These are phyloP conservation scores for Cordylochernes scorpioides DNA, from an alignment of 2,888 invertebrate genomes.

Conservation along the genomic window DNA sequence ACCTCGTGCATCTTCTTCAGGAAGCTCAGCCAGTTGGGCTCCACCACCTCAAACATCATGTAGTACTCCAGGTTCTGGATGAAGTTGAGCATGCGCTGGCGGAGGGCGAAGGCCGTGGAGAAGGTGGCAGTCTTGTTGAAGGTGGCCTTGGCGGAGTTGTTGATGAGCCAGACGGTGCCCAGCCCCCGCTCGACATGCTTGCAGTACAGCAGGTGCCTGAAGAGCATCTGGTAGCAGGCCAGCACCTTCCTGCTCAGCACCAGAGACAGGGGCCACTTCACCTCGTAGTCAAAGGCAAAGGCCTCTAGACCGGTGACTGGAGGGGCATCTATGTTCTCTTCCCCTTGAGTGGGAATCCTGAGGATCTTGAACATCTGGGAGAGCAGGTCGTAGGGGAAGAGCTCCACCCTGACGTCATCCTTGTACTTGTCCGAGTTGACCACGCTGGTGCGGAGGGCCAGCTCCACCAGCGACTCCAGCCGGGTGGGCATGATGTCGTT, in stretches of 20 bases:
- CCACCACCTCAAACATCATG: constrained; percentile 93
- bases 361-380: constrained; percentile 77
- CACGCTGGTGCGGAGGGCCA: constrained; percentile 59
- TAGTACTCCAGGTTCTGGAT: constrained; percentile 89
- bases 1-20: constrained; percentile 60
- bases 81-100: constrained; percentile 85
- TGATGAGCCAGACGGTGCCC: constrained; percentile 76
- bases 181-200: constrained; percentile 79
- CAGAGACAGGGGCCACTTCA: constrained; percentile 82
- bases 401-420: constrained; percentile 65
- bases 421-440: constrained; percentile 77
- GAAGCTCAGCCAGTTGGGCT: constrained; percentile 77
- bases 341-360: constrained; percentile 50
- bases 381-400: constrained; percentile 61
- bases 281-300: constrained; percentile 74
- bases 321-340: constrained; percentile 40
- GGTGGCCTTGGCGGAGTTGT: constrained; percentile 55
- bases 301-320: constrained; percentile 33
- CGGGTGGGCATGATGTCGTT: constrained; percentile 64
- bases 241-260: constrained; percentile 70
- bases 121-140: constrained; percentile 20
- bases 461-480: constrained; percentile 61
- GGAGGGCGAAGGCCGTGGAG: constrained; percentile 54
- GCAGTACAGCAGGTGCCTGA: constrained; percentile 75
- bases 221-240: constrained; percentile 84